These are phyloP conservation scores for Leucosticte australis DNA, from an alignment of 2,113 vertebrate genomes.

Conservation along the genomic window DNA sequence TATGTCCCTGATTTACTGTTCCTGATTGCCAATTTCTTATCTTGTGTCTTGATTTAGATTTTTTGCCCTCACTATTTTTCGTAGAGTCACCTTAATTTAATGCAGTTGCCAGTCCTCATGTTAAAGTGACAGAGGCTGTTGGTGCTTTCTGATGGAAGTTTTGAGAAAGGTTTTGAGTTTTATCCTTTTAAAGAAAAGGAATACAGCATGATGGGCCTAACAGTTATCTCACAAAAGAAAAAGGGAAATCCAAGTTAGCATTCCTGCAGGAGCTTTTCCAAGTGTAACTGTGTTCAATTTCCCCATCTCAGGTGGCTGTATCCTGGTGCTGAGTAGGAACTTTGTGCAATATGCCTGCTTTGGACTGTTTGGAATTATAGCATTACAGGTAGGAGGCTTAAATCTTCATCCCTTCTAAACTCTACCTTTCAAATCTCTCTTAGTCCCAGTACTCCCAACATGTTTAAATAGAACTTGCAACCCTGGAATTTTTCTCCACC, in stretches of 20 bases:
- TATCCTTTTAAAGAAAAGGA: background rate
- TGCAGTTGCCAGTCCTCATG: background rate
- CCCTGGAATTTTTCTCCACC: background rate
- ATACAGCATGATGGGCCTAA: background rate
- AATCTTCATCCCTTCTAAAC: slow-evolving; percentile 12
- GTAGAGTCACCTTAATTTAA: background rate
- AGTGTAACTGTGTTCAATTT: background rate
- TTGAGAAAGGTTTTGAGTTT: background rate
- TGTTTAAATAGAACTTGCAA: background rate
- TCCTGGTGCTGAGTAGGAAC: slow-evolving; percentile 95
- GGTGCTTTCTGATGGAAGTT: background rate
- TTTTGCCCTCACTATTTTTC: background rate
- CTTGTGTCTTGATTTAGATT: background rate
- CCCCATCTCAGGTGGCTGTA: slow-evolving; percentile 84
- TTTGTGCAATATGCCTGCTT: slow-evolving; percentile 98
- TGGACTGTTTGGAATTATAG: slow-evolving; percentile 94
- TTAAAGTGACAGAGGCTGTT: background rate
- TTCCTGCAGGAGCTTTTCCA: background rate
- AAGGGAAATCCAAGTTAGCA: background rate
- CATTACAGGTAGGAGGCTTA: slow-evolving; percentile 84
- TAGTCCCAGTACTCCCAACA: background rate
- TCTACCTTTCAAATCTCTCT: background rate
- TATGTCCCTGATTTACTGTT: background rate
- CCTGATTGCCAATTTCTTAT: background rate
- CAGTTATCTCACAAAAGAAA: background rate